Percentiles rank a stretch among this genome's conserved stretches.
Conservation (phyloP, 2,888 invertebrate genomes). For the Andrena marginata region DNA sequence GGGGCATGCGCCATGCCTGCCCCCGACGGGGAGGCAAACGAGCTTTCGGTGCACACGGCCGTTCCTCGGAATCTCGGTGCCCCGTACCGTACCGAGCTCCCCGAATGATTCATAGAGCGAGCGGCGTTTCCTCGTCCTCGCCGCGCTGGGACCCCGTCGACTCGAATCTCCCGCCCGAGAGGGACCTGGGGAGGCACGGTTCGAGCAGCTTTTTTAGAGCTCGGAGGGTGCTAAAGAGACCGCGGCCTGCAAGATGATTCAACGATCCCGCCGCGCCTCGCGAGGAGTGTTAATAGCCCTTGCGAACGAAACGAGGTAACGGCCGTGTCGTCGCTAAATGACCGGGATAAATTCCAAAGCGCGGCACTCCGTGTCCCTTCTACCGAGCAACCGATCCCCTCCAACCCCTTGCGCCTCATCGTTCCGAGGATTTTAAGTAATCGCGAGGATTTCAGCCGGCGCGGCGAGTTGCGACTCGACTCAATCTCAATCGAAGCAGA, state of each 20-base stretch:
- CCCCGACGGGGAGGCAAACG: constrained; percentile 35
- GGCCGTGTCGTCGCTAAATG: constrained; percentile 43
- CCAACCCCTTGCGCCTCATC: not conserved
- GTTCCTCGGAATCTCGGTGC: constrained; percentile 50
- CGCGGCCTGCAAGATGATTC: constrained; percentile 23
- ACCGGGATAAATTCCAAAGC: constrained; percentile 61
- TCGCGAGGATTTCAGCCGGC: not conserved
- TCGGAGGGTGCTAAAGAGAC: not conserved
- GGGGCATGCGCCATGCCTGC: constrained; percentile 63
- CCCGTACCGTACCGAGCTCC: constrained; percentile 19
- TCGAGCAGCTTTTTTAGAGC: not conserved
- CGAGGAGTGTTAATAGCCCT: constrained; percentile 57
- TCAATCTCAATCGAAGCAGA: not conserved
- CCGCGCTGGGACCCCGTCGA: not conserved
- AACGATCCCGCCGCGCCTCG: constrained; percentile 48
- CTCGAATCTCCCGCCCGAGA: not conserved
- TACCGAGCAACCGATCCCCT: constrained; percentile 48
- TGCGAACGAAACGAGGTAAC: constrained; percentile 64
- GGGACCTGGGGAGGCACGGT: not conserved
- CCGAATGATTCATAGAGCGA: constrained; percentile 27
- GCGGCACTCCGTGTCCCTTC: constrained; percentile 5
- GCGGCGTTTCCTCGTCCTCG: not conserved
- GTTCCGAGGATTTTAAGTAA: not conserved
- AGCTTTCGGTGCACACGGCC: constrained; percentile 64
- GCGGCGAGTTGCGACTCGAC: not conserved